These are phyloP conservation scores for Nibea coibor DNA, from an alignment of 2,113 vertebrate species.

Conservation along the genomic window DNA sequence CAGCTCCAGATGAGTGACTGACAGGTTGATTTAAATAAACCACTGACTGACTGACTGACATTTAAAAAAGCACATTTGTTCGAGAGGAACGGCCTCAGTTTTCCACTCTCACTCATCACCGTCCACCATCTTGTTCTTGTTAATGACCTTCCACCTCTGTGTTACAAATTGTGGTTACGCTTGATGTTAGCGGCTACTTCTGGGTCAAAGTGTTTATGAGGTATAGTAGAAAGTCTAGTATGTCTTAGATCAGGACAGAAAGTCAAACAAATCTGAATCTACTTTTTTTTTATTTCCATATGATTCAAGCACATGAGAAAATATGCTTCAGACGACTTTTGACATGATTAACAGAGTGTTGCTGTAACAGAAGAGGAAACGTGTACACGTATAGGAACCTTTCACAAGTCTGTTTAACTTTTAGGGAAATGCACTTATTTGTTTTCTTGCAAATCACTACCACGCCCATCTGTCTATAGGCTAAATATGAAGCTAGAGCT, in stretches of 20 bases:
- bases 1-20: constrained; percentile 51
- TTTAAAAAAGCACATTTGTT: constrained; percentile 8
- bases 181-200: constrained; percentile 14
- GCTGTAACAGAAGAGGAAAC: not conserved
- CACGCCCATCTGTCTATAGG: not conserved
- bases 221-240: not conserved
- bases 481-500: not conserved
- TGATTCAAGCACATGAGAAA: not conserved
- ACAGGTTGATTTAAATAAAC: constrained; percentile 41
- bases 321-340: not conserved
- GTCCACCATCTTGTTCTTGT: constrained; percentile 16
- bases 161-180: constrained; percentile 10
- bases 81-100: not conserved
- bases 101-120: constrained; percentile 6
- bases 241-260: not conserved
- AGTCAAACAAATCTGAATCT: not conserved
- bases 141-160: constrained; percentile 10
- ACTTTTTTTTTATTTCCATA: not conserved
- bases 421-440: not conserved
- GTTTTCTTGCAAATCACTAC: not conserved
- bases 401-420: too few relatives aligned
- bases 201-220: not conserved
- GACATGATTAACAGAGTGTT: not conserved
- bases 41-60: constrained; percentile 18
- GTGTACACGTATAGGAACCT: not conserved